A percentile compares a stretch with the other conserved stretches of the same genome.
These are phyloP conservation scores for Kryphioiulus occultus DNA, from an alignment of 2,888 invertebrate genomes.

Conservation along the genomic window DNA sequence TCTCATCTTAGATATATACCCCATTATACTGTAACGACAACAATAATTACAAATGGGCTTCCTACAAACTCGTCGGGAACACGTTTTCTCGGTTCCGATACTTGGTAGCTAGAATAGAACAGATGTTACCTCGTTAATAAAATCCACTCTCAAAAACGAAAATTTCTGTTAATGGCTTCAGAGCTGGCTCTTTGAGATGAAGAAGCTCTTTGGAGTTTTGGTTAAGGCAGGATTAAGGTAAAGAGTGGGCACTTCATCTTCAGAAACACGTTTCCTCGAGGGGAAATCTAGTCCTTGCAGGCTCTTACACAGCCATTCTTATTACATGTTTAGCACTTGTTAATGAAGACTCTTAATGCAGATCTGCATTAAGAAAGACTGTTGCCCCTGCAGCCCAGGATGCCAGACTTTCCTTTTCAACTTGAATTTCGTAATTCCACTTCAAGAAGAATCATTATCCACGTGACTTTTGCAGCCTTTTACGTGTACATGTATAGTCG, in stretches of 20 bases:
- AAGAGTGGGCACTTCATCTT: neutral
- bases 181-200: neutral
- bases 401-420: too few species aligned
- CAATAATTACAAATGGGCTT: constrained; percentile 17
- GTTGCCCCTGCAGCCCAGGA: too few species aligned
- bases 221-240: neutral
- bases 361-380: neutral
- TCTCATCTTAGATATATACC: constrained; percentile 9
- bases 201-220: neutral
- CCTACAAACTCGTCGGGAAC: constrained; percentile 1
- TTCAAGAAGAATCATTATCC: too few species aligned
- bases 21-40: neutral
- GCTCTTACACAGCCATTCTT: neutral
- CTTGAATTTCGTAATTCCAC: too few species aligned
- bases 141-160: constrained; percentile 17
- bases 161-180: neutral
- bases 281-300: neutral
- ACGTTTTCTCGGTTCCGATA: neutral
- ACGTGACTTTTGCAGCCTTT: too few species aligned
- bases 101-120: neutral
- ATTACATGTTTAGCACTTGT: neutral
- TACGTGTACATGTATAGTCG: too few species aligned
- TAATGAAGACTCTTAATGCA: neutral
- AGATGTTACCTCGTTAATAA: constrained; percentile 15
- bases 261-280: neutral